Evolutionary conservation across 1,140 invertebrate genomes (phyloP), one percentile per base, ranked within the genome.

Genomic region (Galleria mellonella): DNA sequence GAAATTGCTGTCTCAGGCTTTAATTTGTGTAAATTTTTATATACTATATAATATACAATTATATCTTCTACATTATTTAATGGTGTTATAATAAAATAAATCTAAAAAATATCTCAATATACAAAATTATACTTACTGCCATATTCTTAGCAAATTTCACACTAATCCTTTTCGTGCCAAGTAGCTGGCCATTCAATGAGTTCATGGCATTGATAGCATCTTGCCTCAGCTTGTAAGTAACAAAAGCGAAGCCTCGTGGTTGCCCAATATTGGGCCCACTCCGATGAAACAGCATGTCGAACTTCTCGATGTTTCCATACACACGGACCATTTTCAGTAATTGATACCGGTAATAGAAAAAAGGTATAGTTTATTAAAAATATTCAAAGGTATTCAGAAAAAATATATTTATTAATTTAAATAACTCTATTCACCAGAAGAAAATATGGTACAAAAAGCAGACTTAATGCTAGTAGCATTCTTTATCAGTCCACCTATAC

Each of bases 251-350:
- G n/a, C 96, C 96, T 55, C 95, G 87, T 0, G 96, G 94, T 74
- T 95, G 94, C 32, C 96, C 96, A 64, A 92, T 91, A 64, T 94
- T 90, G 38, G 95, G 94, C 43, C 96, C 96, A 49, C 91, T 91
- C 55, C 95, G 95, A 78, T 97, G 95, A 78, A 96, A 97, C 41
- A 98, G 90, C 82, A 97, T 92, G 85, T 98, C 96, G 88, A 97
- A 97, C 90, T 97, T 96, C 88, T 95, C 93, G 66, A 97, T 93
- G 59, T 89, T 87, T 73, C 96, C 96, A 91, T 94, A 93, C 89
- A 94, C 93, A 91, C 97, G 94, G 86, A 96, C 89, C 78, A 97
- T 90, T 94, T 97, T 97, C 83, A 97, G 88, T 88, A 98, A 91
- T 91, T 95, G 92, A 92, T 93, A 97, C 93, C 94, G 87, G 91